A percentile compares a stretch with the other conserved stretches of the same genome.
These are phyloP conservation scores for Lithophane leautieri DNA, from an alignment of 2,888 invertebrate species.

Conservation along the genomic window DNA sequence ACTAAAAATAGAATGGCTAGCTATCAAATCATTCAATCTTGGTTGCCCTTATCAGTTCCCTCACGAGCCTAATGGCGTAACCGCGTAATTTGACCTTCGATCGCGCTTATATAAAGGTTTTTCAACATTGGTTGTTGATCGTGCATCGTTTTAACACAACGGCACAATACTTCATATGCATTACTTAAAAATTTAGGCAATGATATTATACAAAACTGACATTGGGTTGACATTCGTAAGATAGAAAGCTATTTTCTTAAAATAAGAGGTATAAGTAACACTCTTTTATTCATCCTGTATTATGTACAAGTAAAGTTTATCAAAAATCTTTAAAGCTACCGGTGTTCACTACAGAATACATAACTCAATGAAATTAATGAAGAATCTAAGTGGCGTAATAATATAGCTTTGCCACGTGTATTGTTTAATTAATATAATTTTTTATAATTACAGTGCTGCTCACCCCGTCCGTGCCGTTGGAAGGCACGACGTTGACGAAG, in stretches of 20 bases:
- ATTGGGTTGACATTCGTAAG: background rate
- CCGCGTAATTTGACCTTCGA: slow-evolving; percentile 16
- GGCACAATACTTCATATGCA: no score
- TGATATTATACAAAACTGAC: background rate
- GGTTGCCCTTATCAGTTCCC: slow-evolving; percentile 24
- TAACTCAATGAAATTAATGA: background rate
- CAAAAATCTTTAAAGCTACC: background rate
- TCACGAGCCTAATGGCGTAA: background rate
- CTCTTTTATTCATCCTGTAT: background rate
- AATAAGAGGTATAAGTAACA: background rate
- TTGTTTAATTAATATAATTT: slow-evolving; percentile 3
- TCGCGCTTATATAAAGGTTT: slow-evolving; percentile 38
- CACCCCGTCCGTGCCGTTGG: slow-evolving; percentile 83
- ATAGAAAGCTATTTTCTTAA: no score
- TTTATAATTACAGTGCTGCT: slow-evolving; percentile 3
- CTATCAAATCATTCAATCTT: slow-evolving; percentile 48
- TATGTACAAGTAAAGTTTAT: background rate
- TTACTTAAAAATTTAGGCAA: background rate
- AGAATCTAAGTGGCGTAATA: background rate
- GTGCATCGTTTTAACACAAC: background rate
- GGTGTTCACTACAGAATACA: background rate
- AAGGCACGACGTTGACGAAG: slow-evolving; percentile 81
- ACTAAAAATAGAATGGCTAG: slow-evolving; percentile 22
- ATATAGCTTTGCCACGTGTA: background rate
- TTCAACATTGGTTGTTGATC: background rate